Evolutionary conservation across 2,888 invertebrate species (phyloP), one percentile per base, ranked within the genome.

Genomic region (Sarcophaga variegata): DNA sequence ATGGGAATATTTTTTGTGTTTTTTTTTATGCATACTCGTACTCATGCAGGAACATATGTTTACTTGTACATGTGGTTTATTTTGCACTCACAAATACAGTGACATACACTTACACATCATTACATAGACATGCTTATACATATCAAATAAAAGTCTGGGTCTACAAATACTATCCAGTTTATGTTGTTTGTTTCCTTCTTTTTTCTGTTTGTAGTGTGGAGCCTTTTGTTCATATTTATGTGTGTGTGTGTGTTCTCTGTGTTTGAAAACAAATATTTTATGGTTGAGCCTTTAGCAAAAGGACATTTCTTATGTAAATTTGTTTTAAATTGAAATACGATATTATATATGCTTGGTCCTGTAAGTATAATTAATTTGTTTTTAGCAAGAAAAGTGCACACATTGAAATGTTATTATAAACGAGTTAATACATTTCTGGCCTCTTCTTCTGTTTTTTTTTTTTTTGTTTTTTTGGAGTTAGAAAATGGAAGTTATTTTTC

Each of bases 261-360:
- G 20, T 83, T 77, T 72, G 47, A 27, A 77, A 72, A 47, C 71
- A 66, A 60, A 66, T 62, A 72, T 72, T 72, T 76, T 60, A 76
- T 77, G 63, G 64, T 66, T 47, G 70, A 77, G 66, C 25, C 17
- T 62, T 62, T 62, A n/a, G n/a, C 62, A 22, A 62, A 78, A 67
- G 49, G 67, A 78, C 77, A 74, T 67, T 72, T 77, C 47, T 77
- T 74, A 78, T 78, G 72, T 62, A 78, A 83, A 83, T 72, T 83
- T 83, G 66, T 12, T 22, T 20, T 62, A 60, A 62, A 25, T 74
- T 25, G 27, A 77, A 64, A 54, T 27, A 49, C 37, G 60, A 66
- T 62, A 64, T 54, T 54, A 4, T 54, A 54, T 17, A 54, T 17
- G 4, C 17, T 14, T 54, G 17, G 49, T 78, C 67, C 66, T 54